Evolutionary conservation across 2,113 vertebrate genomes (phyloP), one percentile per base, ranked within the genome.

Genomic region (Ailuropoda melanoleuca): DNA sequence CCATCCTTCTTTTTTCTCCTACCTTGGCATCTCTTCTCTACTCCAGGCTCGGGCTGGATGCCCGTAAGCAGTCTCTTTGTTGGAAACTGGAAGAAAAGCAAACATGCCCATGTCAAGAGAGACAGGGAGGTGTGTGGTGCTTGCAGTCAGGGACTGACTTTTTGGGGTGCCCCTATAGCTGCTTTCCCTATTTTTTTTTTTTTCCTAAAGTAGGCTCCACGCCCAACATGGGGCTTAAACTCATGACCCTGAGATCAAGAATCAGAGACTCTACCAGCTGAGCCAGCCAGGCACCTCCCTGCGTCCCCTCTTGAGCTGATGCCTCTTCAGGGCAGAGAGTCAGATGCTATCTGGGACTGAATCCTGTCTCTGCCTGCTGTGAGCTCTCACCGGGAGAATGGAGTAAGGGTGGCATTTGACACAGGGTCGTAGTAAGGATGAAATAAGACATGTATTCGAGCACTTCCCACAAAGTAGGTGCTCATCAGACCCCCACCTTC

Each of bases 31-130:
- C 75, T 78, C 21, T 77, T 77, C 43, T 50, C 29, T 34, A 78
- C 48, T 21, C 29, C 18, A 78, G 48, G 19, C 48, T 94, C 24
- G 26, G 31, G 8, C 84, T 39, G 12, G 39, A 68, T 66, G 64
- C 50, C 18, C 39, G 29, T 23, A 81, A 55, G 62, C 29, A 34
- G 1, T 50, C 13, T 81, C 39, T 75, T 75, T 55, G 7, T 55
- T 77, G 31, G 75, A 81, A 95, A 91, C 82, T 12, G 46, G 91
- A 81, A 80, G 39, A 64, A 90, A 83, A 80, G 31, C 55, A 93
- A 19, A 50, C n/a, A 4, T 43, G 24, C 80, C 56, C 10, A 43
- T 55, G 21, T 81, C 43, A n/a, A n/a, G 74, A 93, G 53, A 91
- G 86, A 77, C 18, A 39, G 82, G 43, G 48, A 64, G 21, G 24